Percentiles rank a stretch among this genome's conserved stretches.
Conservation (phyloP, 2,113 vertebrate species). For the Pelobates fuscus region DNA sequence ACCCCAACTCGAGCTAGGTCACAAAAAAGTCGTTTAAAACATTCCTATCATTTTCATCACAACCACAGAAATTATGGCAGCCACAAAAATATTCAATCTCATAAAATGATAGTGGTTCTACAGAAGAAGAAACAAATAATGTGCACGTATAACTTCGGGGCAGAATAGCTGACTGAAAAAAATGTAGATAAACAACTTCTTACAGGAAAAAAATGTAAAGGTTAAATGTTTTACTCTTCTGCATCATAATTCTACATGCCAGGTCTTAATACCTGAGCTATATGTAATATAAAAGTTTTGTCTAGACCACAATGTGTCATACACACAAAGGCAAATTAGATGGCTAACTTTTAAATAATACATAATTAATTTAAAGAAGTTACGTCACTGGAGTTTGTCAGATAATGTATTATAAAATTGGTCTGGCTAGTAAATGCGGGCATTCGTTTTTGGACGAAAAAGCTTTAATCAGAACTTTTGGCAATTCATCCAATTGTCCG, state of each 20-base stretch:
- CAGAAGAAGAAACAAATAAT: neutral
- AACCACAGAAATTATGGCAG: neutral
- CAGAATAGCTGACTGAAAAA: neutral
- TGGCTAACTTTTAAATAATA: neutral
- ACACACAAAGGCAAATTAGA: neutral
- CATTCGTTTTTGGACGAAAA: too few species aligned
- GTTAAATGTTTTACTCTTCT: neutral
- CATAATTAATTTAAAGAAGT: too few species aligned
- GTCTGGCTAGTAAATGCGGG: too few species aligned
- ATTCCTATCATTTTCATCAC: neutral
- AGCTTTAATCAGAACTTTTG: too few species aligned
- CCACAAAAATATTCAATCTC: neutral
- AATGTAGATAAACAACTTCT: neutral
- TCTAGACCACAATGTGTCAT: neutral
- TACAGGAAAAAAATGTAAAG: neutral
- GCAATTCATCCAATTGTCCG: too few species aligned
- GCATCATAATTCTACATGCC: neutral
- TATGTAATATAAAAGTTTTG: neutral
- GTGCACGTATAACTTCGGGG: neutral
- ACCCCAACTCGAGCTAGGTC: neutral
- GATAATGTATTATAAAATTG: too few species aligned
- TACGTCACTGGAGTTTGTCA: too few species aligned
- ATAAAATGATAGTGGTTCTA: conserved; percentile 1
- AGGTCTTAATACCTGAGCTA: neutral
- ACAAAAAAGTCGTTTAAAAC: neutral